Evolutionary conservation across 1,140 invertebrate genomes (phyloP).

Genomic region (Armadillidium nasatum): DNA sequence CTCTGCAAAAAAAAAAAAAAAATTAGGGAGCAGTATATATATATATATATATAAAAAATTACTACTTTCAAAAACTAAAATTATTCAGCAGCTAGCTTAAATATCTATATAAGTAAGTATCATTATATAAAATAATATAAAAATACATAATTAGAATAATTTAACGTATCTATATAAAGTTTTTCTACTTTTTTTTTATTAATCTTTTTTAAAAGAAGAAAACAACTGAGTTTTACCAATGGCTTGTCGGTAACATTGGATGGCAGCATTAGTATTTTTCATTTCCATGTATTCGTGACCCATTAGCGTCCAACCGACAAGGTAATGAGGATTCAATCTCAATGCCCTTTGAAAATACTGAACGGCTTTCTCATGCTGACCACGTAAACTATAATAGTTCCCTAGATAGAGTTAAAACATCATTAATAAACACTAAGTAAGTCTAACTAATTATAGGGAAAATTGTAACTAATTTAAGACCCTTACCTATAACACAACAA

Average conservation of each 20-base stretch:
- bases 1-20: conserved; percentile 57
- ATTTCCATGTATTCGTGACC: conserved; percentile 99
- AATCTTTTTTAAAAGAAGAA: too few species aligned
- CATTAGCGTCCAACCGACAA: conserved; percentile 94
- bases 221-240: conserved; percentile 62
- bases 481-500: conserved; percentile 93
- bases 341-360: conserved; percentile 93
- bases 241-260: conserved; percentile 93
- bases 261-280: conserved; percentile 95
- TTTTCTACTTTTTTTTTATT: too few species aligned
- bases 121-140: too few species aligned
- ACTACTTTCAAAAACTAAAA: neutral
- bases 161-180: too few species aligned
- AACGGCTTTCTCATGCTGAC: conserved; percentile 94
- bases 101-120: too few species aligned
- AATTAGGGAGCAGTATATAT: too few species aligned
- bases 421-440: neutral
- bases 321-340: conserved; percentile 87
- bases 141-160: too few species aligned
- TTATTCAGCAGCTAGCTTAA: too few species aligned
- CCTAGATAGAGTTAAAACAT: conserved; percentile 22
- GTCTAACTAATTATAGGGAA: neutral
- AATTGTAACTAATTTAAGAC: neutral
- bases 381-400: conserved; percentile 95
- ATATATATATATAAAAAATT: neutral